Conservation (phyloP, 2,797 vertebrate genomes). For the Microhierax caerulescens region DNA sequence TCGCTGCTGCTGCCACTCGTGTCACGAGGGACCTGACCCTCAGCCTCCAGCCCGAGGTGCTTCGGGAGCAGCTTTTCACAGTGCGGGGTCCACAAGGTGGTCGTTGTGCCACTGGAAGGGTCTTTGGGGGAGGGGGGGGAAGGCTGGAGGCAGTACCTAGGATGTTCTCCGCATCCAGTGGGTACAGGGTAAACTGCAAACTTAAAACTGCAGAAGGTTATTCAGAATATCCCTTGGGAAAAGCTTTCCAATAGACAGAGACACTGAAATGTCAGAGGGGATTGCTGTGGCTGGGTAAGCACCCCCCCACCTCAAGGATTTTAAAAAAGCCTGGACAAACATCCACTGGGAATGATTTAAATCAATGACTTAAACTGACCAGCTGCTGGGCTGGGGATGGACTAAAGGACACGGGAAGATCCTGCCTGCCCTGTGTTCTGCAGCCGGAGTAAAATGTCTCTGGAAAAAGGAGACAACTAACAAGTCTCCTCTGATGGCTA, state of each 20-base stretch:
- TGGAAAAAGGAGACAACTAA: background rate
- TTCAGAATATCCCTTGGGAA: background rate
- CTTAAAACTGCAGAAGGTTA: background rate
- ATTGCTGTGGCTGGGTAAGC: background rate
- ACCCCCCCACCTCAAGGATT: background rate
- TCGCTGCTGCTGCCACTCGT: background rate
- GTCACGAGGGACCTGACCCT: background rate
- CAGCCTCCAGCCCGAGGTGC: background rate
- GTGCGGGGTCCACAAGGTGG: background rate
- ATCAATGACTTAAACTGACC: background rate
- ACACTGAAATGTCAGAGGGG: background rate
- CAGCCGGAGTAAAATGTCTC: background rate
- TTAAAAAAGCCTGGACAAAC: background rate
- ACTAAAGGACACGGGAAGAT: background rate
- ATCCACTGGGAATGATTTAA: background rate
- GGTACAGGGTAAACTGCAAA: background rate
- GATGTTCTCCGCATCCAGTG: background rate
- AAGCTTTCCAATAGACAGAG: background rate
- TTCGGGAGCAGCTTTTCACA: background rate
- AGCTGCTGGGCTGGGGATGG: background rate
- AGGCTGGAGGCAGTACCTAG: background rate
- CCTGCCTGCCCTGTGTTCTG: background rate
- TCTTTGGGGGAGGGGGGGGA: background rate
- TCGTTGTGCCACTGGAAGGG: background rate
- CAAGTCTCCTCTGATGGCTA: background rate